Evolutionary conservation across 2,797 vertebrate genomes (phyloP).

Genomic region (Paedocypris micromegethes): DNA sequence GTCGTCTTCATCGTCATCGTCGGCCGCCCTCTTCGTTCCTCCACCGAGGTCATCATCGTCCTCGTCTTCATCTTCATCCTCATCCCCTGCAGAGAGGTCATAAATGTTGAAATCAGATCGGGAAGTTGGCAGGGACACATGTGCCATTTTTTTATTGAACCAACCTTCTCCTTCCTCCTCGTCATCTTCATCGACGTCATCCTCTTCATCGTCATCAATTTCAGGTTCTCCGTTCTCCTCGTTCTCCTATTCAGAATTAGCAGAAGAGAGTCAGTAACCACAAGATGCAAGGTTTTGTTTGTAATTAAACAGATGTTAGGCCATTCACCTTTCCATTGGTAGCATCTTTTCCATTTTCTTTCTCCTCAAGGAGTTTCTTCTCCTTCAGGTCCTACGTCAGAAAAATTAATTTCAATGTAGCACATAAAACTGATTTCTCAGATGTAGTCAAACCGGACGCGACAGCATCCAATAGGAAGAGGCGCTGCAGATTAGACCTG

Average conservation of each 20-base stretch:
- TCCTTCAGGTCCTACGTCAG: conserved; percentile 83
- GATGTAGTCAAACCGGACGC: conserved; percentile 4
- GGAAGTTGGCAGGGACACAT: too few species aligned
- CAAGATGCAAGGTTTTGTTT: too few species aligned
- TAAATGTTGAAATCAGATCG: background rate
- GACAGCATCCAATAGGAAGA: conserved; percentile 8
- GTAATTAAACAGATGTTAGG: too few species aligned
- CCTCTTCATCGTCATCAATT: conserved; percentile 87
- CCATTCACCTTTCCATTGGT: conserved; percentile 82
- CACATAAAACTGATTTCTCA: background rate
- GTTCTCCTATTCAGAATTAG: conserved; percentile 69
- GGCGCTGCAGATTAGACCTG: conserved; percentile 13
- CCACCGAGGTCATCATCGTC: conserved; percentile 85
- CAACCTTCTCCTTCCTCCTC: conserved; percentile 89
- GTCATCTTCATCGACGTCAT: conserved; percentile 90
- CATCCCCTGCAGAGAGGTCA: conserved; percentile 54
- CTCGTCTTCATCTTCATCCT: conserved; percentile 86
- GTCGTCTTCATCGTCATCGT: conserved; percentile 76
- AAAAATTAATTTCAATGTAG: background rate
- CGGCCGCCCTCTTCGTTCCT: conserved; percentile 82
- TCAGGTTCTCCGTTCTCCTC: conserved; percentile 93
- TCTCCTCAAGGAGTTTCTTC: conserved; percentile 89
- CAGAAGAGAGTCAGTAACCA: too few species aligned
- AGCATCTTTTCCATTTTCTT: conserved; percentile 89
- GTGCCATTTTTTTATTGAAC: conserved; percentile 5